Evolutionary conservation across 2,888 invertebrate species (phyloP), one percentile per base, ranked within the genome.

Genomic region (Phengaris arion): DNA sequence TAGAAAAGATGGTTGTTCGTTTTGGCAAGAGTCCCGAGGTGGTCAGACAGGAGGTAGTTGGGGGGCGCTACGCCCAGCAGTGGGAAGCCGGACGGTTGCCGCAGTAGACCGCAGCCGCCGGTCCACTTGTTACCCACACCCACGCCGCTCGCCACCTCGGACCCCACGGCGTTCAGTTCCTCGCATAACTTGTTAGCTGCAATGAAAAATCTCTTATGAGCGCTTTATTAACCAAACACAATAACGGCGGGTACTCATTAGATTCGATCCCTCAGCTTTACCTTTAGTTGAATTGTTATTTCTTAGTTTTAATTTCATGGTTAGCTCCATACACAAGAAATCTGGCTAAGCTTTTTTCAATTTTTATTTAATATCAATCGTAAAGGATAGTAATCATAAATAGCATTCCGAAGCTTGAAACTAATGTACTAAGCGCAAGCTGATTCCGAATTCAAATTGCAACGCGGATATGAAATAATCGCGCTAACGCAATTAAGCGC

Each of bases 1-100:
- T 95, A 95, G 91, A 95, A 95, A 86, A 95, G 92, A 88, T 95
- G 95, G 88, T 95, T 95, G 86, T 95, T 95, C 80, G 94, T 90
- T 84, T 94, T 94, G 75, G 94, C 92, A 77, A 94, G 92, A 15
- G 95, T 94, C 79, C 95, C 95, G 79, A 95, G 90, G 82, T 95
- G 95, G 85, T 95, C 95, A 46, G 95, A 95, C 76, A 95, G 90
- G 68, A 95, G 91, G 83, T 95, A 95, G 82, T 94, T 94, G 78
- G 95, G 95, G 9, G 94, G 94, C 59, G 94, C 94, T 64, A 94
- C 94, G 68, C 94, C 94, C 73, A 95, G 89, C 74, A 95, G 89
- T 79, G 93, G 95, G 89, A 94, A 96, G 83, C 94, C 95, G 68
- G 94, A 94, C 79, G 92, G 94, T 88, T 95, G 91, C 85, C 95